Percentiles rank a stretch among this genome's conserved stretches.
phyloP scores from a whole-genome alignment of 2,113 vertebrate species.

The Nerophis lumbriciformis region DNA sequence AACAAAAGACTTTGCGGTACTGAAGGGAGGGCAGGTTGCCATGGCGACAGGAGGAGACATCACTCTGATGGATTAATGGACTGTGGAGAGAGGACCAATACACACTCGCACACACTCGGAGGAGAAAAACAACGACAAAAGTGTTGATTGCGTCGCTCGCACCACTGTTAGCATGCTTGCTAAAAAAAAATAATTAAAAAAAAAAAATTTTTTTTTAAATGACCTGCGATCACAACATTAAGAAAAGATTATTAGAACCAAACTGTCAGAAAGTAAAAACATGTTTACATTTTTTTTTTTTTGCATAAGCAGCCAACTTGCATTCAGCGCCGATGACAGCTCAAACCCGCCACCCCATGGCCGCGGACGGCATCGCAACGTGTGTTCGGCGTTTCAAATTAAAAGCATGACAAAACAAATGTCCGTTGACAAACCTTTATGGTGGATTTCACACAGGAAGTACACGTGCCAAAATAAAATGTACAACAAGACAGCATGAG shows the following conservation, averaged over 20 bases:
- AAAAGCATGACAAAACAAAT: too few relatives aligned
- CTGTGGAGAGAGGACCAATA: not conserved
- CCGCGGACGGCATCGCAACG: conserved; percentile 10
- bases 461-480: conserved; percentile 38
- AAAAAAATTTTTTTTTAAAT: too few relatives aligned
- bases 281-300: too few relatives aligned
- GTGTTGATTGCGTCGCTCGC: not conserved
- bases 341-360: conserved; percentile 37
- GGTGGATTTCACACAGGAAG: conserved; percentile 53
- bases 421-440: conserved; percentile 61
- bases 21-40: conserved; percentile 29
- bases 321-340: too few relatives aligned
- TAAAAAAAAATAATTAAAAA: too few relatives aligned
- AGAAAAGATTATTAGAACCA: too few relatives aligned
- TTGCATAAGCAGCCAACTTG: too few relatives aligned
- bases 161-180: conserved; percentile 24
- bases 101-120: conserved; percentile 1
- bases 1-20: not conserved
- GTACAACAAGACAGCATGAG: conserved; percentile 38
- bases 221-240: too few relatives aligned
- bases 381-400: not conserved
- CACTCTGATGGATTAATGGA: conserved; percentile 5
- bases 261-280: too few relatives aligned
- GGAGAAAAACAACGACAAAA: not conserved
- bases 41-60: conserved; percentile 45